These are phyloP conservation scores for Periophthalmus magnuspinnatus DNA, from an alignment of 2,797 vertebrate genomes.

Conservation along the genomic window DNA sequence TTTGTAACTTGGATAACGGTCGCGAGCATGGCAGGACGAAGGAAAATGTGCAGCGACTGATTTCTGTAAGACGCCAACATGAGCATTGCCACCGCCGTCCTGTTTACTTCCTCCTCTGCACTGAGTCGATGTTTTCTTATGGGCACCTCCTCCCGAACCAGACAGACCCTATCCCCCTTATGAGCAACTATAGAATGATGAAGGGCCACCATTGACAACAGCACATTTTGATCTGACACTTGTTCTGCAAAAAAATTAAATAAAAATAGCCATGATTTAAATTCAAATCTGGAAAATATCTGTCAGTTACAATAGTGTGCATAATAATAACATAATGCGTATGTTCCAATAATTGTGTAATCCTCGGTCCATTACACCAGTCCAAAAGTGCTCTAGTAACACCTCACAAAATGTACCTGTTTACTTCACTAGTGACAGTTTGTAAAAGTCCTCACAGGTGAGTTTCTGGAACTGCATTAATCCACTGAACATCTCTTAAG, in stretches of 20 bases:
- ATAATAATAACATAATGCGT: too few relatives aligned
- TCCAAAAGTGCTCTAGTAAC: too few relatives aligned
- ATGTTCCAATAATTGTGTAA: too few relatives aligned
- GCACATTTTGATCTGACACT: constrained; percentile 77
- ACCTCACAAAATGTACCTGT: too few relatives aligned
- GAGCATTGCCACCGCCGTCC: constrained; percentile 75
- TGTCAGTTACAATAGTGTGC: too few relatives aligned
- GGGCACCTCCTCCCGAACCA: constrained; percentile 70
- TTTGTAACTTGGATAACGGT: constrained; percentile 74
- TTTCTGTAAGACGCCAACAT: constrained; percentile 90
- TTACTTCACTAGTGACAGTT: not conserved
- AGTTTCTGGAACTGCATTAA: constrained; percentile 57
- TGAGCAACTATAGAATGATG: constrained; percentile 77
- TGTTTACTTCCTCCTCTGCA: constrained; percentile 73
- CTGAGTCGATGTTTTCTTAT: constrained; percentile 45
- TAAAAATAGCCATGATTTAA: not conserved
- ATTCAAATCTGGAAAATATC: not conserved
- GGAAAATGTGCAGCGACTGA: constrained; percentile 85
- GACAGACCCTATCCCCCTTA: constrained; percentile 71
- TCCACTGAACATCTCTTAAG: constrained; percentile 55
- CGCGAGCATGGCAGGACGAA: constrained; percentile 86
- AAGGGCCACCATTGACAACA: constrained; percentile 77
- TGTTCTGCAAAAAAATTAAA: constrained; percentile 65
- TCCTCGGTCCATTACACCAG: too few relatives aligned
- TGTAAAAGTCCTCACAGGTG: constrained; percentile 46